A percentile compares a stretch with the other conserved stretches of the same genome.
Conservation (phyloP, 2,888 invertebrate genomes). For the Bellardia pandia region DNA sequence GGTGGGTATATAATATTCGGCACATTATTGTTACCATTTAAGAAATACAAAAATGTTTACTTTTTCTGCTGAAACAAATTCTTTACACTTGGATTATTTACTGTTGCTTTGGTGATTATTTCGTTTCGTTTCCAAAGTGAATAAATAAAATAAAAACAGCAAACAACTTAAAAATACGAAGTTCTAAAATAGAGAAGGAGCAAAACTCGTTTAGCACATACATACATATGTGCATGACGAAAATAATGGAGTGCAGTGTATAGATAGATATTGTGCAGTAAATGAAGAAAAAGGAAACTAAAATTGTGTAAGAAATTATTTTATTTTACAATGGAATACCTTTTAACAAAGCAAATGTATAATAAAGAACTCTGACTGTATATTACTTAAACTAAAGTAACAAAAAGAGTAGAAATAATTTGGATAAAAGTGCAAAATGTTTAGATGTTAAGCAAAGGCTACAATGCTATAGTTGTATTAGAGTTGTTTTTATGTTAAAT, state of each 20-base stretch:
- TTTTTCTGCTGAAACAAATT: conserved; percentile 49
- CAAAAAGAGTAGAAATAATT: conserved; percentile 27
- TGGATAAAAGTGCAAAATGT: conserved; percentile 45
- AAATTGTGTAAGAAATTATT: conserved; percentile 39
- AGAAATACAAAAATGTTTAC: conserved; percentile 44
- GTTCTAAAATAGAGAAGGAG: not conserved
- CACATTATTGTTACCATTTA: conserved; percentile 38
- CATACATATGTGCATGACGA: not conserved
- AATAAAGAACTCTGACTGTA: conserved; percentile 34
- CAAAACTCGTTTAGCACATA: conserved; percentile 38
- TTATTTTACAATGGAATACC: conserved; percentile 63
- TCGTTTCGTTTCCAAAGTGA: conserved; percentile 54
- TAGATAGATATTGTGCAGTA: not conserved
- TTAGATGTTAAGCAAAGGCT: not conserved
- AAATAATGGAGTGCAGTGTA: conserved; percentile 36
- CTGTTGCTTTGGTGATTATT: conserved; percentile 74
- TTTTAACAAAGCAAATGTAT: conserved; percentile 49
- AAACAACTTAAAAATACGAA: conserved; percentile 29
- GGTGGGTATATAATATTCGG: not conserved
- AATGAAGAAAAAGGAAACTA: not conserved
- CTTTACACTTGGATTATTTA: conserved; percentile 71
- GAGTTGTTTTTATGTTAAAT: conserved; percentile 10
- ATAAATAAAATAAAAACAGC: conserved; percentile 43
- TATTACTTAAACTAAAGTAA: conserved; percentile 33
- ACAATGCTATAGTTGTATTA: not conserved